Evolutionary conservation across 2,113 vertebrate species (phyloP).

Genomic region (Dromiciops gliroides): DNA sequence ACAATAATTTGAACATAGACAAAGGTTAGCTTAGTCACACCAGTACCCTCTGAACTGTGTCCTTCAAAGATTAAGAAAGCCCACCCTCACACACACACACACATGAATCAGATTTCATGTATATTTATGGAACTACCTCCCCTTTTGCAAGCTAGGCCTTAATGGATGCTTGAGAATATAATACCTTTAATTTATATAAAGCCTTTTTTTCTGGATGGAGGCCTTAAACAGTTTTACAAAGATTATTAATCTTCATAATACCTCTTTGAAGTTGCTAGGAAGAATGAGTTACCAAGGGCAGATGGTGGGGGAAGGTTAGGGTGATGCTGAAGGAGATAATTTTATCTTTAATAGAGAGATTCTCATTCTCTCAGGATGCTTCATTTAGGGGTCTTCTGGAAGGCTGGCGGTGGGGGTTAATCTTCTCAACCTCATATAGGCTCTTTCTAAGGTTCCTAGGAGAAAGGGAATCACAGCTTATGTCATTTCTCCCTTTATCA

Average conservation of each 20-base stretch:
- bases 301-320: background rate
- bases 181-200: background rate
- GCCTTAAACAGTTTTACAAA: background rate
- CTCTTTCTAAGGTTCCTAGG: background rate
- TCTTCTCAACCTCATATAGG: background rate
- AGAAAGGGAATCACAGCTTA: background rate
- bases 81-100: background rate
- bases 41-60: background rate
- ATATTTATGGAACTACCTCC: background rate
- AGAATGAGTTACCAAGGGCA: background rate
- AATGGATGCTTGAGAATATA: background rate
- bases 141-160: background rate
- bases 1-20: background rate
- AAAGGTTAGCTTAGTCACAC: background rate
- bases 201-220: background rate
- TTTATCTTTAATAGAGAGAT: background rate
- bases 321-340: background rate
- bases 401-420: background rate
- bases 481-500: background rate
- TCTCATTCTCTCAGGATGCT: background rate
- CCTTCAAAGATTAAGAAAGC: background rate
- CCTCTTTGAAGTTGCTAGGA: background rate
- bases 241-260: background rate
- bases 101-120: background rate
- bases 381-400: background rate